These are phyloP conservation scores for Periophthalmodon schlosseri DNA, from an alignment of 2,113 vertebrate species.

Conservation along the genomic window DNA sequence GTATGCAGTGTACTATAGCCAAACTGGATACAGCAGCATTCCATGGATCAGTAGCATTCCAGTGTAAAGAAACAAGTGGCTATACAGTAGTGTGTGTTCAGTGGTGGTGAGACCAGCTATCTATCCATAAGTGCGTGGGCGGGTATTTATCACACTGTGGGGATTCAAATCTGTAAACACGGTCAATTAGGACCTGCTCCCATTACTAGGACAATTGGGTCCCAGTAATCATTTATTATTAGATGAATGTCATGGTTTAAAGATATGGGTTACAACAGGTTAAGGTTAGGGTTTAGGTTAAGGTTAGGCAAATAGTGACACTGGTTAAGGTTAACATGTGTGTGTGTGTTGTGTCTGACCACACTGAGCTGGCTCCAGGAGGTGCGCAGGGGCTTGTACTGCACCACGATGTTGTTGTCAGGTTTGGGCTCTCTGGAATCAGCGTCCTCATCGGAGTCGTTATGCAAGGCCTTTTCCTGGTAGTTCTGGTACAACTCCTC, in stretches of 20 bases:
- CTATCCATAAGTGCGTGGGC: constrained; percentile 8
- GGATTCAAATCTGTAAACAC: too few species aligned
- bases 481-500: constrained; percentile 97
- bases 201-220: too few species aligned
- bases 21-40: constrained; percentile 68
- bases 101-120: not conserved
- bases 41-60: constrained; percentile 65
- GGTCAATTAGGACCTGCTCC: too few species aligned
- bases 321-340: not conserved
- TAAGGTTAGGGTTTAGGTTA: too few species aligned
- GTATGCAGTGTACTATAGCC: constrained; percentile 35
- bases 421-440: constrained; percentile 80
- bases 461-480: constrained; percentile 94
- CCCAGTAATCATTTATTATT: too few species aligned
- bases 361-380: constrained; percentile 93
- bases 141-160: too few species aligned
- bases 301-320: too few species aligned
- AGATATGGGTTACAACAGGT: too few species aligned
- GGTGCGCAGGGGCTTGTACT: constrained; percentile 85
- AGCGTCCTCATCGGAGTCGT: constrained; percentile 91
- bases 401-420: constrained; percentile 83
- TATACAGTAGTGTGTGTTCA: not conserved
- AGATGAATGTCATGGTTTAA: too few species aligned
- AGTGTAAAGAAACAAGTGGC: constrained; percentile 10
- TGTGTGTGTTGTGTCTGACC: constrained; percentile 75